These are phyloP conservation scores for Egretta garzetta DNA, from an alignment of 2,113 vertebrate species.

Conservation along the genomic window DNA sequence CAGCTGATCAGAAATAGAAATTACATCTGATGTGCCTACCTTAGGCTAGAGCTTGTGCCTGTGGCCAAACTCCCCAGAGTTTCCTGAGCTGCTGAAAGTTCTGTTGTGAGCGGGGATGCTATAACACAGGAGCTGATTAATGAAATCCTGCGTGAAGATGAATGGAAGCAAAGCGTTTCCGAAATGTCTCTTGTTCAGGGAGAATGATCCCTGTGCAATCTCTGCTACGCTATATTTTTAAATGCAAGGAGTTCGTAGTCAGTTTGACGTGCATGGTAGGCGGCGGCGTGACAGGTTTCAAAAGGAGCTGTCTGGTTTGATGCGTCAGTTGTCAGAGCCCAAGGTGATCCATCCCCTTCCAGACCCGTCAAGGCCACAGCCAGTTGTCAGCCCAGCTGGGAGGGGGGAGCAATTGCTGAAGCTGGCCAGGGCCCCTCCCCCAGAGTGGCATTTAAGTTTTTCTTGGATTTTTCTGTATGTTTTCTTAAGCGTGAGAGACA, in stretches of 20 bases:
- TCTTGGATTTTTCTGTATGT: not conserved
- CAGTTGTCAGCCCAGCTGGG: accelerated
- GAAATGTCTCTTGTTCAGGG: not conserved
- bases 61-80: not conserved
- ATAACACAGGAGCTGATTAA: accelerated
- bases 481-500: not conserved
- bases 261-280: not conserved
- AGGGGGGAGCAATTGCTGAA: accelerated
- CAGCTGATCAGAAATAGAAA: not conserved
- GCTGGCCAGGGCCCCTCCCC: accelerated
- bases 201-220: not conserved
- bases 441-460: not conserved
- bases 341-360: not conserved
- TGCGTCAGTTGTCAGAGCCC: not conserved
- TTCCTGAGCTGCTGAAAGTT: not conserved
- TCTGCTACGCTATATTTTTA: not conserved
- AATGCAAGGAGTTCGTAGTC: accelerated
- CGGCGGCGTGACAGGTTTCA: not conserved
- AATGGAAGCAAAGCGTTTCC: not conserved
- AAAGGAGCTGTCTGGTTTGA: not conserved
- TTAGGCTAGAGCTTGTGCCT: not conserved
- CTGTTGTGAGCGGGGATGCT: accelerated
- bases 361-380: accelerated
- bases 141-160: accelerated
- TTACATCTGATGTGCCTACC: too few species aligned